These are phyloP conservation scores for Anthophora plumipes DNA, from an alignment of 2,888 invertebrate species.

Conservation along the genomic window DNA sequence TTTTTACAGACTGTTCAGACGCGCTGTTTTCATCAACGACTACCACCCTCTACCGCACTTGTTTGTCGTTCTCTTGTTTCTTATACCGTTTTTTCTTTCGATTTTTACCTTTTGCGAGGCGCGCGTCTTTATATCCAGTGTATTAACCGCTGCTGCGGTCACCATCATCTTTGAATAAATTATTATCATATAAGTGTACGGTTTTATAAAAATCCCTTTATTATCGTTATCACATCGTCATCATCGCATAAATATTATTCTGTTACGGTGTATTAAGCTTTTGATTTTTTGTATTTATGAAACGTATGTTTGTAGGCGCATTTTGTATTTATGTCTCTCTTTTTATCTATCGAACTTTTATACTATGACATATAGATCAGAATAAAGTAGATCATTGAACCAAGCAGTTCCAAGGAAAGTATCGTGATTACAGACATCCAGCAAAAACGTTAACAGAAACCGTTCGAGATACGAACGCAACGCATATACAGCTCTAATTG, in stretches of 20 bases:
- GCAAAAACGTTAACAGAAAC: background rate
- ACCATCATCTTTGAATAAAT: constrained; percentile 79
- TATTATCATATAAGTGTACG: constrained; percentile 77
- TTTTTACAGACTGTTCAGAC: constrained; percentile 77
- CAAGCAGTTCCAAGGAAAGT: constrained; percentile 30
- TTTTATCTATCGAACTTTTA: constrained; percentile 57
- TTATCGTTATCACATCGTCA: constrained; percentile 30
- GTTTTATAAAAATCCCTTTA: constrained; percentile 51
- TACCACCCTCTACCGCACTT: constrained; percentile 11
- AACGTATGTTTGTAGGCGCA: constrained; percentile 38
- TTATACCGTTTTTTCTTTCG: constrained; percentile 37
- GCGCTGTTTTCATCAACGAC: constrained; percentile 62
- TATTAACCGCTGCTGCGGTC: constrained; percentile 73
- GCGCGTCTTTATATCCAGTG: constrained; percentile 76
- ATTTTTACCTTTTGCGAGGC: constrained; percentile 59
- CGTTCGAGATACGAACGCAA: too few species aligned
- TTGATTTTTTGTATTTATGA: constrained; percentile 39
- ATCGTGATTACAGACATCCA: constrained; percentile 33
- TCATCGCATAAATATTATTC: too few species aligned
- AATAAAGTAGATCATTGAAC: constrained; percentile 62
- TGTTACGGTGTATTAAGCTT: background rate
- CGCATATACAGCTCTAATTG: too few species aligned
- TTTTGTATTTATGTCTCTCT: constrained; percentile 60
- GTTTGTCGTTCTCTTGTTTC: constrained; percentile 44
- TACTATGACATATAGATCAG: constrained; percentile 62